Evolutionary conservation across 2,888 invertebrate genomes (phyloP), one percentile per base, ranked within the genome.

Genomic region (Graphium colonna): DNA sequence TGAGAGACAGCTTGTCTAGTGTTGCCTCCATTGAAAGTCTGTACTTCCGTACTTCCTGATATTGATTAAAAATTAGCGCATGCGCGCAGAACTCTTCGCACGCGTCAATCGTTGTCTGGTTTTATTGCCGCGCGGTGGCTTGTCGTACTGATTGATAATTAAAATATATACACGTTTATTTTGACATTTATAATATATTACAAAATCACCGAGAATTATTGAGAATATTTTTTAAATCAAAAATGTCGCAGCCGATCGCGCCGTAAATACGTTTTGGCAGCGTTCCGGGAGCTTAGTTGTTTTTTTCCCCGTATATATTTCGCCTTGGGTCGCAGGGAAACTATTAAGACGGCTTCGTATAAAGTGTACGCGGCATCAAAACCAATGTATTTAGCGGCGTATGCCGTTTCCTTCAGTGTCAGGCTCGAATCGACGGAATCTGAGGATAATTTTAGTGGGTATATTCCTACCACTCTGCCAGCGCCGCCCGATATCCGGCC

Each of bases 331-430:
- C 56, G 52, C 57, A 55, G 15, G 43, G 74, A 81, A 75, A 60
- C 68, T 52, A 62, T 75, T 70, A 84, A 62, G 76, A 86, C 85
- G 85, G 84, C 82, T 69, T 74, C 77, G 44, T 41, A 52, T 64
- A 68, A 51, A 67, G 67, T 53, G 61, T 59, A 58, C 57, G 62
- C 59, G 62, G 61, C 58, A 65, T 60, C 63, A 65, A 77, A 84
- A 75, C 86, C 75, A 83, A 86, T 86, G 86, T 63, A 75, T 82
- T 67, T 68, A 62, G 67, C 82, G 86, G 86, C 82, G 62, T 26
- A 60, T 61, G 83, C 83, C 84, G 82, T 76, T 55, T 63, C 55
- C 55, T 56, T 63, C 47, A 56, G 70, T 61, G 69, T 61, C 13
- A 75, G 76, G 57, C 65, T 87, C 52, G 79, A 75, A 55, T 86